These are phyloP conservation scores for Aurelia coerulea DNA, from an alignment of 30 jellyfish, hydroid and myxozoan genomes.

Conservation along the genomic window DNA sequence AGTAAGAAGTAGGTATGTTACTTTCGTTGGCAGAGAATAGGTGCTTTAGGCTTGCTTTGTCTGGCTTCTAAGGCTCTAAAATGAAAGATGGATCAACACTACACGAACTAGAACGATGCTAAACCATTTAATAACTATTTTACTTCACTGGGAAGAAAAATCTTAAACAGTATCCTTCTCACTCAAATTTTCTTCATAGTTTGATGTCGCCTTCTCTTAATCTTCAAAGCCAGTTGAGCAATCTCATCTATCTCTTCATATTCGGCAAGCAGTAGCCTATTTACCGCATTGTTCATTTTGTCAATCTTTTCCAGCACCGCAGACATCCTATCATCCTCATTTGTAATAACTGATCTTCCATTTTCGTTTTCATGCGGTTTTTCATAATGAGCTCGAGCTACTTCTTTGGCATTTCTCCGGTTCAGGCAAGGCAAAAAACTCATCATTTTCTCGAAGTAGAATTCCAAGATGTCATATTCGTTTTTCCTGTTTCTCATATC, in stretches of 20 bases:
- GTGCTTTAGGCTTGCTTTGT: no score
- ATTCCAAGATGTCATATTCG: conserved; percentile 72
- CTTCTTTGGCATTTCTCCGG: neutral
- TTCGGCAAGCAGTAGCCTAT: conserved; percentile 19
- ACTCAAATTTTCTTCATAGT: no score
- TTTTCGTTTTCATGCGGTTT: neutral
- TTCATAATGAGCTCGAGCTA: neutral
- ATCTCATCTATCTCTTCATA: conserved; percentile 21
- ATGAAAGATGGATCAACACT: no score
- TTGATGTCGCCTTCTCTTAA: no score
- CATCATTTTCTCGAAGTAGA: conserved; percentile 14
- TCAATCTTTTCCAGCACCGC: conserved; percentile 31
- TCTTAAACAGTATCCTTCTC: no score
- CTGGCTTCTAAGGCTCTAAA: no score
- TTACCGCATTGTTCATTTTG: conserved; percentile 17
- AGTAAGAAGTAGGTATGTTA: no score
- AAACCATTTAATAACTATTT: no score
- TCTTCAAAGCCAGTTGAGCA: conserved; percentile 3
- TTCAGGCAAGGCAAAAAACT: conserved; percentile 50
- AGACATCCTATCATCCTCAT: neutral
- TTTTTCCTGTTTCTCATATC: conserved; percentile 46
- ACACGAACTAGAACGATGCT: no score
- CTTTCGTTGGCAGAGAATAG: no score
- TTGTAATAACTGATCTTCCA: neutral
- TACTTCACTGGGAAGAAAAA: no score